Conservation (phyloP, 2,888 invertebrate species). For the Brachyptera risi region DNA sequence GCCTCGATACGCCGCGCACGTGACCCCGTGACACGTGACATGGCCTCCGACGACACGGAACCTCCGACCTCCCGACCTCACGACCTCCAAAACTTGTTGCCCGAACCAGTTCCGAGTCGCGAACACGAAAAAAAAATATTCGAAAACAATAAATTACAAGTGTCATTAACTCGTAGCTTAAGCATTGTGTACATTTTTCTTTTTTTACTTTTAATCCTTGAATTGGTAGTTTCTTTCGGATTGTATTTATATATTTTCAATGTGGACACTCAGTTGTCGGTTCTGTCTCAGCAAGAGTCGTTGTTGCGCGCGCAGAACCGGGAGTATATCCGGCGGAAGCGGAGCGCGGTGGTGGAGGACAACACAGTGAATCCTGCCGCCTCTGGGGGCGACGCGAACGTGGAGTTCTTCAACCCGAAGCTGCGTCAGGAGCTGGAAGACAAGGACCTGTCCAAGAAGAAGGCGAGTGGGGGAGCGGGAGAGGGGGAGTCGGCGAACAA, state of each 20-base stretch:
- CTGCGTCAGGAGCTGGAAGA: conserved; percentile 60
- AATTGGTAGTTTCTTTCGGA: conserved; percentile 28
- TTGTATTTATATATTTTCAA: conserved; percentile 30
- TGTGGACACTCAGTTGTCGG: conserved; percentile 29
- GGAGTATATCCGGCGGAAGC: background rate
- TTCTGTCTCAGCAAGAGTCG: background rate
- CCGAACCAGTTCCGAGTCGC: background rate
- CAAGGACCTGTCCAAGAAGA: conserved; percentile 47
- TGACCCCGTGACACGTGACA: background rate
- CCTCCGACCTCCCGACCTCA: too few species aligned
- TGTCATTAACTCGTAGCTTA: conserved; percentile 1
- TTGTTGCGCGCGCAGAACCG: background rate
- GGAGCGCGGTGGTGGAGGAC: conserved; percentile 50
- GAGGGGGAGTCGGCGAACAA: conserved; percentile 69
- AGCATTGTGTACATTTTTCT: conserved; percentile 28
- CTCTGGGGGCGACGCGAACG: conserved; percentile 48
- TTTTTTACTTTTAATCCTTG: conserved; percentile 24
- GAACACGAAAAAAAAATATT: background rate
- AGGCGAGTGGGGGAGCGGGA: conserved; percentile 50
- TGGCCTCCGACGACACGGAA: background rate
- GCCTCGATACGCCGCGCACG: background rate
- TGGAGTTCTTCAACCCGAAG: conserved; percentile 73
- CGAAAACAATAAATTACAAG: background rate
- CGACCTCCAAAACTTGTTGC: background rate
- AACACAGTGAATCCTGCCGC: conserved; percentile 45